These are phyloP conservation scores for Mallotus villosus DNA, from an alignment of 2,797 vertebrate species.

Conservation along the genomic window DNA sequence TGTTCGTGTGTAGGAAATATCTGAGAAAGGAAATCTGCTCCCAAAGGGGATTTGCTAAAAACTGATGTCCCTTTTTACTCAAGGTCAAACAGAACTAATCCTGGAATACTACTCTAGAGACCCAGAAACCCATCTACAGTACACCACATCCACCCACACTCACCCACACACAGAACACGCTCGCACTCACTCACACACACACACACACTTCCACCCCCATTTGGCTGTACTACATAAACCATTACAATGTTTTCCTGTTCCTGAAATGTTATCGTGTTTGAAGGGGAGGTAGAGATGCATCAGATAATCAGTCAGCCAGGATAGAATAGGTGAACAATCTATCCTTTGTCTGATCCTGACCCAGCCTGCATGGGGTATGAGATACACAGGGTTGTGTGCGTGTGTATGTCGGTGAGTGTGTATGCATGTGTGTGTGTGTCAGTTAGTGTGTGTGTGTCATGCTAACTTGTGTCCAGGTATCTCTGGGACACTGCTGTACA, in stretches of 20 bases:
- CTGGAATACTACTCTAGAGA: slow-evolving; percentile 28
- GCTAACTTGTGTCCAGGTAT: background rate
- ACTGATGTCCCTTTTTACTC: slow-evolving; percentile 49
- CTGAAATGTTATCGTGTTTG: too few species aligned
- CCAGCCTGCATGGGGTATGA: background rate
- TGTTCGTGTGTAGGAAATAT: slow-evolving; percentile 7
- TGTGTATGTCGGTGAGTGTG: background rate
- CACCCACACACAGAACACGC: background rate
- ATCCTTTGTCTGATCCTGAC: background rate
- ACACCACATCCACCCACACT: background rate
- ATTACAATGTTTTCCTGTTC: background rate
- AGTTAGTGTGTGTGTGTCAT: background rate
- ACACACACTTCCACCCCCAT: background rate
- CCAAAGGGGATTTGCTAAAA: slow-evolving; percentile 60
- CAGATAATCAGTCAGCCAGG: too few species aligned
- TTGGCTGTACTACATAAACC: background rate
- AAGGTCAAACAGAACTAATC: slow-evolving; percentile 64
- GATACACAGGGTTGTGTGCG: background rate
- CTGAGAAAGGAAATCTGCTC: slow-evolving; percentile 21
- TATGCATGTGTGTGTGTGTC: background rate
- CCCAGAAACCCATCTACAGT: background rate
- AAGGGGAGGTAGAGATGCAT: too few species aligned
- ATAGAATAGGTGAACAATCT: background rate
- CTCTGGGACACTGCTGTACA: background rate
- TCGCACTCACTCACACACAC: too few species aligned